Evolutionary conservation across 2,113 vertebrate species (phyloP).

Genomic region (Toxotes chatareus): DNA sequence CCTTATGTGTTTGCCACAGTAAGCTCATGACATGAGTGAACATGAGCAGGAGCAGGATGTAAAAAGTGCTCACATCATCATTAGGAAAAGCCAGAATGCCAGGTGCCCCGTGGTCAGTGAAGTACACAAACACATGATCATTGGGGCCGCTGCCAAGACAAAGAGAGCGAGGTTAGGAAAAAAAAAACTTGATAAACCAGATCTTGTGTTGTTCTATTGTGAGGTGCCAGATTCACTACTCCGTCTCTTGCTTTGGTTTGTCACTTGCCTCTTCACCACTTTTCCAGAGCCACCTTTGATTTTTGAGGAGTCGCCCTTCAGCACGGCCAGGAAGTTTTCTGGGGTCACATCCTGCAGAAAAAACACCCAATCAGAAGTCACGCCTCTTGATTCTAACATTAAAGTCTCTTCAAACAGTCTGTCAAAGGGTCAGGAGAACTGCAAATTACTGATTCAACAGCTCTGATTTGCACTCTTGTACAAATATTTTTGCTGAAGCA

Average conservation of each 20-base stretch:
- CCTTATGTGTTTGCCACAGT: neutral
- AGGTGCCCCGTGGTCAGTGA: conserved; percentile 94
- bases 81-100: conserved; percentile 92
- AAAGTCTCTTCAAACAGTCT: neutral
- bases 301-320: conserved; percentile 88
- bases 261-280: conserved; percentile 91
- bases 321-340: conserved; percentile 92
- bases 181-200: neutral
- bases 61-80: conserved; percentile 88
- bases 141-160: conserved; percentile 89
- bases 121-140: conserved; percentile 96
- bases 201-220: neutral
- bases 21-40: neutral
- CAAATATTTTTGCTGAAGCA: conserved; percentile 5
- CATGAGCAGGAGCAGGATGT: conserved; percentile 6
- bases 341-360: conserved; percentile 90
- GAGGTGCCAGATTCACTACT: neutral
- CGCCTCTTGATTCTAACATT: conserved; percentile 6
- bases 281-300: conserved; percentile 93
- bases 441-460: neutral
- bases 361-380: neutral
- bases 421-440: neutral
- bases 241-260: neutral
- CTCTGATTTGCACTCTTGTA: neutral
- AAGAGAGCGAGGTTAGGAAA: conserved; percentile 1